Evolutionary conservation across 2,888 invertebrate species (phyloP), one percentile per base, ranked within the genome.

Genomic region (Lepidocyrtinus sp.): DNA sequence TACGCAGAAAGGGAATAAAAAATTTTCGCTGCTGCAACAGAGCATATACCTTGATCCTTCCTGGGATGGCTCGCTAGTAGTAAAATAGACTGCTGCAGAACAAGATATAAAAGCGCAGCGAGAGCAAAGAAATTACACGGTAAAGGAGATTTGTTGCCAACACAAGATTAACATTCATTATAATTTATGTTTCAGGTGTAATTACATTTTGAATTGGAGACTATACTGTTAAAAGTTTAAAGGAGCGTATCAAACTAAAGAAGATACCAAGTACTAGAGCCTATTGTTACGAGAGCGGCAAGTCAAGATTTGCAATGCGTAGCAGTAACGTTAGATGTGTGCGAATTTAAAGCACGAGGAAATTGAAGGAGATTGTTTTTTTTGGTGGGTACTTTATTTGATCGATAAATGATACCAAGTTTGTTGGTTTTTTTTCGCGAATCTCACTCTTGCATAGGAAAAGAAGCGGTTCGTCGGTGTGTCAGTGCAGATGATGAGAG

Each of bases 21-120:
- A n/a, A n/a, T n/a, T n/a, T n/a, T n/a, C n/a, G n/a, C n/a, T n/a
- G n/a, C n/a, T n/a, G n/a, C n/a, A n/a, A n/a, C n/a, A n/a, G 64
- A 73, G 62, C 45, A 45, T 67, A 68, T 76, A 76, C 75, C 75
- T 70, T 63, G 59, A 69, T 69, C 45, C 69, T 59, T 70, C 61
- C 75, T 61, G 69, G 69, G 46, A 21, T 76, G 22, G 64, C 75
- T 63, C 75, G 70, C 63, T 70, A 76, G 75, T 76, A 69, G 75
- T 45, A 26, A 70, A 68, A 69, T 70, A 63, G 63, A 50, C 69
- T 76, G 75, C 75, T 76, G 75, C 75, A 70, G 75, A 76, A 61
- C 59, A 71, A 59, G 59, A 25, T 7, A 22, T 61, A 24, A 71
- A 19, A 61, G 46, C 22, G 25, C 45, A 46, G 68, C 68, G 17